phyloP scores from a whole-genome alignment of 2,888 invertebrate species.

The Acrocyrtus sp. region DNA sequence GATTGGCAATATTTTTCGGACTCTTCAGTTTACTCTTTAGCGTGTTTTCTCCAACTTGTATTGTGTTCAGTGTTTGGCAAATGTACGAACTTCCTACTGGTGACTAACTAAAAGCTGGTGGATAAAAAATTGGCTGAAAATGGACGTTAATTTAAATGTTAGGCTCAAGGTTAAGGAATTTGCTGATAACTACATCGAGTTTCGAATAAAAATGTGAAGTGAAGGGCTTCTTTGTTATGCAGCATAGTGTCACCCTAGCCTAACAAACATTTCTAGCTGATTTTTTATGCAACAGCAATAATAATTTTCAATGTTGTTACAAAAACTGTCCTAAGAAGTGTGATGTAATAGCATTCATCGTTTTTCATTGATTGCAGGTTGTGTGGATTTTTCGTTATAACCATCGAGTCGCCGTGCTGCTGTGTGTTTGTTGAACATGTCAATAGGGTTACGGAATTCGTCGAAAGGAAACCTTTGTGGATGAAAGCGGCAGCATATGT shows the following conservation, averaged over 20 bases:
- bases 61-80: conserved; percentile 85
- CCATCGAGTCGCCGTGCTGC: conserved; percentile 96
- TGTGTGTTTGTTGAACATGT: conserved; percentile 97
- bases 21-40: conserved; percentile 77
- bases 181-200: too few relatives aligned
- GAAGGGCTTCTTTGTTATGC: too few relatives aligned
- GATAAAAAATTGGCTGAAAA: too few relatives aligned
- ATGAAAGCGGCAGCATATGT: conserved; percentile 88
- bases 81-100: conserved; percentile 72
- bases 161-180: too few relatives aligned
- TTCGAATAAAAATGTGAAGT: too few relatives aligned
- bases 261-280: too few relatives aligned
- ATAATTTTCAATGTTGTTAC: too few relatives aligned
- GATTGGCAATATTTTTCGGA: conserved; percentile 85
- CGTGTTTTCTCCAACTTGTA: conserved; percentile 72
- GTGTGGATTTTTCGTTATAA: conserved; percentile 86
- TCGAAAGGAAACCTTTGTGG: conserved; percentile 88
- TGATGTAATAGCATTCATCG: too few relatives aligned
- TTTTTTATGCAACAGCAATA: too few relatives aligned
- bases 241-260: too few relatives aligned
- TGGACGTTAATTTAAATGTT: too few relatives aligned
- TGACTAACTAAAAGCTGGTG: neutral
- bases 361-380: conserved; percentile 71
- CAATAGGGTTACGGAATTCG: conserved; percentile 73
- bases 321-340: too few relatives aligned